Conservation (phyloP, 2,113 vertebrate species). For the Pangasianodon gigas region DNA sequence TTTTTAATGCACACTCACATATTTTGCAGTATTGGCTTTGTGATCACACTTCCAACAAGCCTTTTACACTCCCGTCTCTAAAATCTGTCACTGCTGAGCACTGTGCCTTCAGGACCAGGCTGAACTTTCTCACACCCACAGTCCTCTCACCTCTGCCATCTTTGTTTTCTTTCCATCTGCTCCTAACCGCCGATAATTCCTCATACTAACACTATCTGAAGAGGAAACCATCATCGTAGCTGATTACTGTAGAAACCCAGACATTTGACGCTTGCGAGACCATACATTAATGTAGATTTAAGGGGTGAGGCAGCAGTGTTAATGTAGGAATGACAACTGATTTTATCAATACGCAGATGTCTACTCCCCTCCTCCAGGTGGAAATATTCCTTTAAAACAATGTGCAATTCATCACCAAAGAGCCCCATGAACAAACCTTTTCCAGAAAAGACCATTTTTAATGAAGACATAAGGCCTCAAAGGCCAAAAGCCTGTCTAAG, state of each 20-base stretch:
- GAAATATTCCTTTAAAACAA: background rate
- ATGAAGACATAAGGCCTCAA: background rate
- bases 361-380: background rate
- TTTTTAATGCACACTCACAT: conserved; percentile 2
- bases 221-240: background rate
- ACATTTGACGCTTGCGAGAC: background rate
- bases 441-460: background rate
- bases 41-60: background rate
- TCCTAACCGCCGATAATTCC: background rate
- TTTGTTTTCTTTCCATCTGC: conserved; percentile 10
- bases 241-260: background rate
- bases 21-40: conserved; percentile 13
- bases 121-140: conserved; percentile 28
- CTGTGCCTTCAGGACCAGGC: conserved; percentile 47
- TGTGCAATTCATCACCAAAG: conserved; percentile 47
- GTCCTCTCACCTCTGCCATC: background rate
- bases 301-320: background rate
- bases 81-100: conserved; percentile 29
- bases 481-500: background rate
- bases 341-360: background rate
- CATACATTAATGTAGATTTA: background rate
- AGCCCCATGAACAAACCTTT: conserved; percentile 18
- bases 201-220: background rate
- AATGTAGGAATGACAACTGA: background rate
- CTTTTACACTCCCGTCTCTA: background rate